A percentile compares a stretch with the other conserved stretches of the same genome.
Evolutionary conservation across 2,797 vertebrate genomes (phyloP).

Genomic region (Hypotaenidia philippensis): DNA sequence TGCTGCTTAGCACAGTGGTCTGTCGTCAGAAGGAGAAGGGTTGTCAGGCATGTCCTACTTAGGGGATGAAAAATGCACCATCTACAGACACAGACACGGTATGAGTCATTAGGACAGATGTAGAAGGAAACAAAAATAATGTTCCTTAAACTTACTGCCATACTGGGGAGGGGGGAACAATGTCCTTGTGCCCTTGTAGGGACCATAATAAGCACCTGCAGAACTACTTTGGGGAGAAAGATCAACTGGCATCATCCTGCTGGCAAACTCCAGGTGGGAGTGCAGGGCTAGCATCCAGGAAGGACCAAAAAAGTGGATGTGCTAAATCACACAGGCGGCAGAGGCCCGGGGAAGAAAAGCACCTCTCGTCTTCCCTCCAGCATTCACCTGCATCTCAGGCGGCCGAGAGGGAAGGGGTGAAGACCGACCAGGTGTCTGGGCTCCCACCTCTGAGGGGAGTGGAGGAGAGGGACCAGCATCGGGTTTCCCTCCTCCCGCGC

Average conservation of each 20-base stretch:
- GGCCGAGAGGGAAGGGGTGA: background rate
- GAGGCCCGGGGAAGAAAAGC: background rate
- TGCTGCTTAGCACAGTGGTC: background rate
- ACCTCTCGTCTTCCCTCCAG: rapidly evolving
- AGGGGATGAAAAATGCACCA: background rate
- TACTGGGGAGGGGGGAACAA: background rate
- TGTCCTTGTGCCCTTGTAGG: background rate
- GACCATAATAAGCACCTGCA: background rate
- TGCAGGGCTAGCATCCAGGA: background rate
- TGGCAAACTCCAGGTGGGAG: background rate
- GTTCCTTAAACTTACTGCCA: background rate
- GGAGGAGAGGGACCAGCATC: background rate
- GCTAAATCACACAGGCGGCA: background rate
- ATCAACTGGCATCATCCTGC: background rate
- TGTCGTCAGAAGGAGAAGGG: background rate
- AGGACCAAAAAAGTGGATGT: background rate
- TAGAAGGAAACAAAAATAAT: background rate
- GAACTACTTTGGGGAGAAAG: background rate
- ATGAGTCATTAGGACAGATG: background rate
- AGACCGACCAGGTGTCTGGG: background rate
- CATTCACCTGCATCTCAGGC: background rate
- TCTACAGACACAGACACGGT: background rate
- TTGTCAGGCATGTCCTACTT: background rate
- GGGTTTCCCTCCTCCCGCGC: background rate
- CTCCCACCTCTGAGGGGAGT: rapidly evolving